phyloP scores from a whole-genome alignment of 2,113 vertebrate genomes.

The Esox niger region DNA sequence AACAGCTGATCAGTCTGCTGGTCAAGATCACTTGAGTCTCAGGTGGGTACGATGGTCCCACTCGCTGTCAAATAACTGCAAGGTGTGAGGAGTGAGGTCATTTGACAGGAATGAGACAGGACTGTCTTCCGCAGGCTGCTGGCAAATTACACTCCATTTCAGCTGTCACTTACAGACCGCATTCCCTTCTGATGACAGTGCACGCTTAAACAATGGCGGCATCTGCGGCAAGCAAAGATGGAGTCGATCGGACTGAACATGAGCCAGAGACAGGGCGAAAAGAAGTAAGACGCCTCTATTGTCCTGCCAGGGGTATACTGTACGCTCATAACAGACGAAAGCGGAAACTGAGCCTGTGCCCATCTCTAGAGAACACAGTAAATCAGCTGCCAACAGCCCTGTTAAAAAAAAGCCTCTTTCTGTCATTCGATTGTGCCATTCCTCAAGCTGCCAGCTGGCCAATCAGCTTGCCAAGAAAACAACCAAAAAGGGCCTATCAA shows the following conservation, averaged over 20 bases:
- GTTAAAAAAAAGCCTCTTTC: neutral
- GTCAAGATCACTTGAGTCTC: slow-evolving; percentile 11
- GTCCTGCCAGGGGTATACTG: neutral
- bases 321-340: neutral
- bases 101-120: too few relatives aligned
- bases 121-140: too few relatives aligned
- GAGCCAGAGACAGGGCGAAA: slow-evolving; percentile 19
- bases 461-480: slow-evolving; percentile 7
- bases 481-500: slow-evolving; percentile 20
- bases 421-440: too few relatives aligned
- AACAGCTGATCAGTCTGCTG: too few relatives aligned
- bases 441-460: slow-evolving; percentile 1
- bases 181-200: too few relatives aligned
- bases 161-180: too few relatives aligned
- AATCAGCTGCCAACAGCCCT: neutral
- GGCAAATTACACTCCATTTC: too few relatives aligned
- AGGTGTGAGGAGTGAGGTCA: too few relatives aligned
- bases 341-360: neutral
- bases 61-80: too few relatives aligned
- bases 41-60: too few relatives aligned
- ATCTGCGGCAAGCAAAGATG: slow-evolving; percentile 34
- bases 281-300: neutral
- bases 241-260: neutral
- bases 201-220: slow-evolving; percentile 36
- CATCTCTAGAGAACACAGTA: neutral